Evolutionary conservation across 2,888 invertebrate species (phyloP).

Genomic region (Nebria salina): DNA sequence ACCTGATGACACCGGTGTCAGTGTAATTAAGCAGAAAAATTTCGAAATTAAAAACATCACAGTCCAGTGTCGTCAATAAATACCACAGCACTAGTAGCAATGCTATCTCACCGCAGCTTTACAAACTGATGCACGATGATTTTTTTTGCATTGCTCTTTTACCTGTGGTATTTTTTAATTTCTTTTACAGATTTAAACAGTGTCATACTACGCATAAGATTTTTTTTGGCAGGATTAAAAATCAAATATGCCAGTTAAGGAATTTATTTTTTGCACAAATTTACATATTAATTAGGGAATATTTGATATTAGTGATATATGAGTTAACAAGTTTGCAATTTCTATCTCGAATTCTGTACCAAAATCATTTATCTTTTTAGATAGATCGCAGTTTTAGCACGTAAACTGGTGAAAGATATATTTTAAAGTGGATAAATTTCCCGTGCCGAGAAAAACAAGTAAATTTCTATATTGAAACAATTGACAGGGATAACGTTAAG

Average conservation of each 20-base stretch:
- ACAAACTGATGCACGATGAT: not conserved
- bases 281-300: too few species aligned
- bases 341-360: too few species aligned
- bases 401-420: not conserved
- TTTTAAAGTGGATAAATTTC: not conserved
- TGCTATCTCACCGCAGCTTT: not conserved
- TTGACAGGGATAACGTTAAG: slow-evolving; percentile 32
- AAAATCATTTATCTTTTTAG: too few species aligned
- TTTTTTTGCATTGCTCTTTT: not conserved
- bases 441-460: not conserved
- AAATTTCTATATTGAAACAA: slow-evolving; percentile 42
- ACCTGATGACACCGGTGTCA: not conserved
- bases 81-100: not conserved
- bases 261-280: too few species aligned
- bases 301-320: too few species aligned
- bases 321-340: too few species aligned
- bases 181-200: not conserved
- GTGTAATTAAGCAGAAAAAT: slow-evolving; percentile 40
- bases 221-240: too few species aligned
- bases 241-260: too few species aligned
- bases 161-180: not conserved
- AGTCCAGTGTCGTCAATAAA: slow-evolving; percentile 26
- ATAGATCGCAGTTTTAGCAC: not conserved
- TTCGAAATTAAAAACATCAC: slow-evolving; percentile 36
- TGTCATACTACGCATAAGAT: not conserved